A percentile compares a stretch with the other conserved stretches of the same genome.
Evolutionary conservation across 2,113 vertebrate species (phyloP).

Genomic region (Stictonetta naevosa): DNA sequence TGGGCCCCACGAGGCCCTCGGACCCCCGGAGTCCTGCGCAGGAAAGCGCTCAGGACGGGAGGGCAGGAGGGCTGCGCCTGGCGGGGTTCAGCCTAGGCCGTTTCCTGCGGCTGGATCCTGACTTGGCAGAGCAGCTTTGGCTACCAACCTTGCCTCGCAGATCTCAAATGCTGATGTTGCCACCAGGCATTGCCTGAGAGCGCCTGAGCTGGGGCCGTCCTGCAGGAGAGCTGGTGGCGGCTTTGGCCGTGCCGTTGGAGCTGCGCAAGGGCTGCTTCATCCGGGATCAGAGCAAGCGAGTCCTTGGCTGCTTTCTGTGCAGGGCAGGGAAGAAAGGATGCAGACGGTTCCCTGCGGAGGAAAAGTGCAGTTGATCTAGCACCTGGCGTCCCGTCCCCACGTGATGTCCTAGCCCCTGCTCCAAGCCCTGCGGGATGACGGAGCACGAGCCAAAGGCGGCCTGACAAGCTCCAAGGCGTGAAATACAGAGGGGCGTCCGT

Average conservation of each 20-base stretch:
- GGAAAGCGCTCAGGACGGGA: fast-evolving
- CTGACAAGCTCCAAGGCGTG: not conserved
- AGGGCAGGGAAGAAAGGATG: not conserved
- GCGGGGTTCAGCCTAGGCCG: fast-evolving
- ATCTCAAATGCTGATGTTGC: not conserved
- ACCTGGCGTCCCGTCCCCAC: fast-evolving
- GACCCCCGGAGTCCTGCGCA: not conserved
- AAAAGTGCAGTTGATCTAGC: not conserved
- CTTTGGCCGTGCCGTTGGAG: not conserved
- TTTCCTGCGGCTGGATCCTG: fast-evolving
- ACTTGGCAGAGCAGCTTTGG: not conserved
- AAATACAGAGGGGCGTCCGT: not conserved
- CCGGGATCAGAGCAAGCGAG: not conserved
- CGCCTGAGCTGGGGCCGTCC: not conserved
- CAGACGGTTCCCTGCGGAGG: fast-evolving
- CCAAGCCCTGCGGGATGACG: not conserved
- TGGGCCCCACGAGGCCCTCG: fast-evolving
- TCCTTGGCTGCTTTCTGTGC: not conserved
- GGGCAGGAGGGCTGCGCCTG: not conserved
- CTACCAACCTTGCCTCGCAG: fast-evolving
- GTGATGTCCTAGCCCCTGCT: not conserved
- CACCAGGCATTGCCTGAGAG: fast-evolving
- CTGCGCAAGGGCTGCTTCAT: not conserved
- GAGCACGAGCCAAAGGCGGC: fast-evolving
- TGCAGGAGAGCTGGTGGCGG: not conserved